Conservation (phyloP, 1,140 invertebrate genomes). For the Ephestia elutella region DNA sequence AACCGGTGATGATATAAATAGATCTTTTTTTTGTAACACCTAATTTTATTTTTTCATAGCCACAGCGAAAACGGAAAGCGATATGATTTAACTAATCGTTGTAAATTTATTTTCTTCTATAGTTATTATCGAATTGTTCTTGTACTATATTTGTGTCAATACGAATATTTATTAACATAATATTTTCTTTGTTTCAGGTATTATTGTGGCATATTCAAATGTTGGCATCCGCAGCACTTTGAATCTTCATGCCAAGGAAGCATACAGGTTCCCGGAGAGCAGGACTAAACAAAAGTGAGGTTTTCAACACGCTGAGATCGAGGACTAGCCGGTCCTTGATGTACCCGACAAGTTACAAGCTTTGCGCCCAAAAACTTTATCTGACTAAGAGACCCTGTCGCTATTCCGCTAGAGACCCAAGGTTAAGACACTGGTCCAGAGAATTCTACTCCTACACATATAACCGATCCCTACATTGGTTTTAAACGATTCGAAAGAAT, state of each 20-base stretch:
- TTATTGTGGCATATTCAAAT: slow-evolving; percentile 44
- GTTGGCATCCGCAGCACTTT: slow-evolving; percentile 55
- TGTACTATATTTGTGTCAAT: too few species aligned
- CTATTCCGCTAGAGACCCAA: slow-evolving; percentile 68
- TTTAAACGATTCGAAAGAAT: slow-evolving; percentile 41
- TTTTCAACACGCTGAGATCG: slow-evolving; percentile 63
- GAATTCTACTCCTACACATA: slow-evolving; percentile 59
- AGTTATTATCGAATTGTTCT: too few species aligned
- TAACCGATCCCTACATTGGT: slow-evolving; percentile 34
- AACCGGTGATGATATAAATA: not conserved
- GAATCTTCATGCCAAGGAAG: slow-evolving; percentile 64
- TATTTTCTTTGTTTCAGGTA: slow-evolving; percentile 56
- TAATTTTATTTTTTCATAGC: too few species aligned
- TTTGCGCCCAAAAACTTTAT: slow-evolving; percentile 63
- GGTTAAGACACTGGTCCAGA: slow-evolving; percentile 69
- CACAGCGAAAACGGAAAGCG: too few species aligned
- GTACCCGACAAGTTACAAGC: slow-evolving; percentile 66
- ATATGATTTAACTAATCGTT: too few species aligned
- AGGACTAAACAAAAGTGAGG: slow-evolving; percentile 56
- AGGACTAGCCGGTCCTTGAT: slow-evolving; percentile 72
- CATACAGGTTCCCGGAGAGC: slow-evolving; percentile 28
- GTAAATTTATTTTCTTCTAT: too few species aligned
- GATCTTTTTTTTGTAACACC: not conserved
- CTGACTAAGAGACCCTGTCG: slow-evolving; percentile 64
- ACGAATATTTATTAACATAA: not conserved